Evolutionary conservation across 2,113 vertebrate species (phyloP).

Genomic region (Python bivittatus): DNA sequence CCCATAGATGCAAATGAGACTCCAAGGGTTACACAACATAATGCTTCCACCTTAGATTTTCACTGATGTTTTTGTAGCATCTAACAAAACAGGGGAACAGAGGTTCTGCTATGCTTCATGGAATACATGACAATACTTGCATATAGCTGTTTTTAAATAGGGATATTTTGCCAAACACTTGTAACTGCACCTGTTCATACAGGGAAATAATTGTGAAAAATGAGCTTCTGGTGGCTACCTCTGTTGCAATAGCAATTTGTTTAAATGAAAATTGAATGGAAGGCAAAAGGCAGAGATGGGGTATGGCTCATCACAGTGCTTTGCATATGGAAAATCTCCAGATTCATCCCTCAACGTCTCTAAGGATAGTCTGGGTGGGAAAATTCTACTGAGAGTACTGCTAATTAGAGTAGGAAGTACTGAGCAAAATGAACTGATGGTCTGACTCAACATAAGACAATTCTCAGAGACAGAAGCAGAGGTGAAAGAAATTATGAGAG

Average conservation of each 20-base stretch:
- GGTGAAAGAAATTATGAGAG: neutral
- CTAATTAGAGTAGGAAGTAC: neutral
- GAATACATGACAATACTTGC: neutral
- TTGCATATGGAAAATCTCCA: neutral
- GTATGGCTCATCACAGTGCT: neutral
- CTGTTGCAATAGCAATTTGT: neutral
- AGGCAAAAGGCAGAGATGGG: neutral
- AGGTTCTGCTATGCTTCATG: neutral
- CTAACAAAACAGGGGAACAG: neutral
- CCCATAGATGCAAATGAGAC: neutral
- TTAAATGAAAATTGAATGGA: neutral
- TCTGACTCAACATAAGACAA: neutral
- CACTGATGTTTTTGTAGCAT: neutral
- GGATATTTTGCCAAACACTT: neutral
- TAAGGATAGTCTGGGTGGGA: neutral
- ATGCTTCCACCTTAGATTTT: neutral
- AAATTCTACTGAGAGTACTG: neutral
- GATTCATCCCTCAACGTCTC: neutral
- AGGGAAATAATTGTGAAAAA: neutral
- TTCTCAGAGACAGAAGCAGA: neutral
- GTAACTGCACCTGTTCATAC: neutral
- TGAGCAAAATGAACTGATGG: neutral
- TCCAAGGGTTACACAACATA: neutral
- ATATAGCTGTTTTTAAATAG: neutral
- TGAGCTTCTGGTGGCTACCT: neutral